Base-by-base conservation (phyloP, 2,888 invertebrate species). In the Pheosia tremula region DNA sequence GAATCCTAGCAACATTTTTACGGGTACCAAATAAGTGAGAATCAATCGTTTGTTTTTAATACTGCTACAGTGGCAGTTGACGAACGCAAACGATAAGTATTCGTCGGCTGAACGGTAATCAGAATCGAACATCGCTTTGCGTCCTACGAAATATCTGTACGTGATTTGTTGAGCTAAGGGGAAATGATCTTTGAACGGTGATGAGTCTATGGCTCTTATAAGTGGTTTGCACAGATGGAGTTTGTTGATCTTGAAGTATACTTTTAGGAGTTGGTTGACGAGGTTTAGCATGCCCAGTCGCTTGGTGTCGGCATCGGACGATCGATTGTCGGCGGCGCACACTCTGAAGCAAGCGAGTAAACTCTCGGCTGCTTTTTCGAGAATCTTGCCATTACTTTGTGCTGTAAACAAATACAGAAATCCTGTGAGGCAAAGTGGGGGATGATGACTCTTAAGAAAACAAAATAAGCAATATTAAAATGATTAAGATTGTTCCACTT, bases 121-220 rank as follows among this genome's bases (percentile, higher is more conserved):
- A 61, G 98, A 98, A 88, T 99, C 99, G 86, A 99, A 99, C 98
- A 99, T 99, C 3, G 98, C 98, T 86, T 99, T 99, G 43, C 99
- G 95, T 0, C 99, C 99, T 24, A 99, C 98, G 90, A 98, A 99
- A 88, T 99, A 99, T 82, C 97, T 97, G 89, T 99, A 99, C 0
- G 99, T 99, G 60, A 99, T 98, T 83, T 98, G 97, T 84, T 99
- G 99, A 9, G 98, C 97, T 64, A 99, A 89, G 1, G 97, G 96
- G 87, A 99, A 99, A 65, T 96, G 95, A 61, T 98, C 98, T 87
- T 98, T 98, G 69, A 97, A 96, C 0, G 97, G 96, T 13, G 98
- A 97, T 13, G 98, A 98, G 79, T 99, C 99, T 68, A 99, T 99
- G 0, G 99, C 99, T 72, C 99, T 95, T 72, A 99, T 98, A 50